Evolutionary conservation across 2,888 invertebrate genomes (phyloP), one percentile per base, ranked within the genome.

Genomic region (Dryadula phaetusa): DNA sequence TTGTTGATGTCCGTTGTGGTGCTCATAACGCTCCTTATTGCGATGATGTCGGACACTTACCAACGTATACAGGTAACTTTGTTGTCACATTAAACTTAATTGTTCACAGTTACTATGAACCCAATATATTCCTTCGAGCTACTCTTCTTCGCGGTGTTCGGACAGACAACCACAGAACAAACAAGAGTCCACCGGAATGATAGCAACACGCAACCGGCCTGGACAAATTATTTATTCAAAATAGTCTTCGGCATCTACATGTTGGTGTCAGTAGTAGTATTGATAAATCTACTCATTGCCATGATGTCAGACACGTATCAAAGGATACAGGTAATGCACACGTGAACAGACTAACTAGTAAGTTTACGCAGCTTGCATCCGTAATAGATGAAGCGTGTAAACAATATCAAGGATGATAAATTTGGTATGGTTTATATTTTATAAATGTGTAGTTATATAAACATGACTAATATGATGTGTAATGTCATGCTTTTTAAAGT

Each of bases 281-380:
- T 99, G 80, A 99, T 99, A 93, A 99, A 99, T 94, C 95, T 99
- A 77, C 96, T 99, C 87, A 99, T 99, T 94, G 99, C 99, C 94
- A 99, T 99, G 99, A 99, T 99, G 99, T 99, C 99, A 85, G 99
- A 99, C 94, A 99, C 99, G 71, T 99, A 99, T 92, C 99, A 99
- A 90, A 95, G 98, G 86, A 99, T 99, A 86, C 98, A 99, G 95
- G 98, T 96, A 95, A 94, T 20, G 91, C 84, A 82, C 40, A 53
- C 40, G 66, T 58, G 53, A 54, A 53, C 47, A 47, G 28, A 54
- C 64, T 69, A n/a, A 65, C 75, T 52, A 28, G 74, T 76, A 74
- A 72, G 64, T 53, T 28, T 68, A 70, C 64, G 62, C 53, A 10
- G 14, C 16, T 34, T 53, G 14, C 37, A 63, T 56, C 56, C 18